Evolutionary conservation across 1,140 invertebrate species (phyloP).

Genomic region (Riptortus pedestris): DNA sequence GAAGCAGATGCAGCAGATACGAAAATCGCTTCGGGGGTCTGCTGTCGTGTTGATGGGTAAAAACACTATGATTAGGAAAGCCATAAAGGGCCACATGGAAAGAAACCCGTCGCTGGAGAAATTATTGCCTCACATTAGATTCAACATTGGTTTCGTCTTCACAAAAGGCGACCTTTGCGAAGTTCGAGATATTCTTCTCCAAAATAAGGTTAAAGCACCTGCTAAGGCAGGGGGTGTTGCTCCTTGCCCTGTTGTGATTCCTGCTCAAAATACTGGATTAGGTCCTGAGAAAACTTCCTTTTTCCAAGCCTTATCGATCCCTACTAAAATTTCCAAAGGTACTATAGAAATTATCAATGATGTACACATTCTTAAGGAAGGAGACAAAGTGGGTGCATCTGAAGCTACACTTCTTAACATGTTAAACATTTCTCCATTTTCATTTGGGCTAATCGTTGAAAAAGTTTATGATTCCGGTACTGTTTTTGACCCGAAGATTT

Average conservation of each 20-base stretch:
- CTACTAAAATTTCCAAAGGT: slow-evolving; percentile 99
- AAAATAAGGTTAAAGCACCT: slow-evolving; percentile 93
- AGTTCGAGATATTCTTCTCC: slow-evolving; percentile 81
- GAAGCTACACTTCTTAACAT: slow-evolving; percentile 98
- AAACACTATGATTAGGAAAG: slow-evolving; percentile 99
- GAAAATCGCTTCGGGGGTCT: slow-evolving; percentile 79
- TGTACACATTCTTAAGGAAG: slow-evolving; percentile 88
- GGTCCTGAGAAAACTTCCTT: slow-evolving; percentile 99
- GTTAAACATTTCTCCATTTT: slow-evolving; percentile 99
- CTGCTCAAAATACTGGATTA: slow-evolving; percentile 96
- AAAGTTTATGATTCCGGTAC: slow-evolving; percentile 98
- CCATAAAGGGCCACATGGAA: slow-evolving; percentile 91
- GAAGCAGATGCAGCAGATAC: slow-evolving; percentile 99
- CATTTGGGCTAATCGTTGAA: slow-evolving; percentile 92
- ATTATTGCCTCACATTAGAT: slow-evolving; percentile 86
- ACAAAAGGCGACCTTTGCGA: slow-evolving; percentile 91
- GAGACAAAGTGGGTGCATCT: slow-evolving; percentile 95
- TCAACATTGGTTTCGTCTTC: slow-evolving; percentile 99
- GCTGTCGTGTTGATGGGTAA: slow-evolving; percentile 98
- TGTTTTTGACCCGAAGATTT: slow-evolving; percentile 89
- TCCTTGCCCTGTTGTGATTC: slow-evolving; percentile 88
- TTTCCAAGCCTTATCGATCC: slow-evolving; percentile 99
- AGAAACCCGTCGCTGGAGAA: slow-evolving; percentile 90
- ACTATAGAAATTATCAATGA: slow-evolving; percentile 99
- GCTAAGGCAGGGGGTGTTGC: slow-evolving; percentile 95